These are phyloP conservation scores for Coelopa pilipes DNA, from an alignment of 2,888 invertebrate species.

Conservation along the genomic window DNA sequence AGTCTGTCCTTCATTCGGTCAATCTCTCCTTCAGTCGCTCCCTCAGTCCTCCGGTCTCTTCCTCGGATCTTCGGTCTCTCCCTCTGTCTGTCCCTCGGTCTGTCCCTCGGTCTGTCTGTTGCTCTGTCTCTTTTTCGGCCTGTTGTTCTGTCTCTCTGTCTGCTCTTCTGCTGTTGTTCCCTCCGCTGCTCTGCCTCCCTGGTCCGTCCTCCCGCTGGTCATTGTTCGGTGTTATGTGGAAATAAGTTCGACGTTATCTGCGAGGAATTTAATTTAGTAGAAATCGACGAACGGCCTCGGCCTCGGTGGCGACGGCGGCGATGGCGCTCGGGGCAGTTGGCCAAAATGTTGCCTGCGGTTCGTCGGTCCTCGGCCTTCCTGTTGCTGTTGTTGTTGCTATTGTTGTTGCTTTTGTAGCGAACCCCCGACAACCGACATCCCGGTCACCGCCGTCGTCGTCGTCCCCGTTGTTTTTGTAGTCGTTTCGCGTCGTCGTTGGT, in stretches of 20 bases:
- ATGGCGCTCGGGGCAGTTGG: neutral
- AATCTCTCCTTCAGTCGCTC: neutral
- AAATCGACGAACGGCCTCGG: constrained; percentile 9
- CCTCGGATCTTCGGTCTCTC: neutral
- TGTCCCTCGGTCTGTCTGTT: neutral
- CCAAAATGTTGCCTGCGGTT: neutral
- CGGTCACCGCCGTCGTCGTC: no score
- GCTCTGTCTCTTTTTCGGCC: neutral
- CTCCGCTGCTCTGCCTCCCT: no score
- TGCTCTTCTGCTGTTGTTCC: constrained; percentile 1
- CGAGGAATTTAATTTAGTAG: constrained; percentile 14
- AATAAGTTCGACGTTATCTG: constrained; percentile 11
- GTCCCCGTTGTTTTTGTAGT: no score
- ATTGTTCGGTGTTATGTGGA: neutral
- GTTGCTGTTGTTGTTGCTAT: neutral
- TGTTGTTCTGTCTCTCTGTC: neutral
- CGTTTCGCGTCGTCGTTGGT: no score
- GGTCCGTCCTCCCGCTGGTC: neutral
- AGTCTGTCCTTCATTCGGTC: no score
- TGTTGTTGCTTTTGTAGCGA: neutral
- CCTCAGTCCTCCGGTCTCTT: neutral
- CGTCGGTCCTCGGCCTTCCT: neutral
- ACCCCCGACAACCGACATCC: no score
- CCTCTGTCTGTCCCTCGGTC: neutral
- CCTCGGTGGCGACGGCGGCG: no score